Percentiles rank a stretch among this genome's conserved stretches.
Conservation (phyloP, 2,888 invertebrate species). For the Synergus umbraculus region DNA sequence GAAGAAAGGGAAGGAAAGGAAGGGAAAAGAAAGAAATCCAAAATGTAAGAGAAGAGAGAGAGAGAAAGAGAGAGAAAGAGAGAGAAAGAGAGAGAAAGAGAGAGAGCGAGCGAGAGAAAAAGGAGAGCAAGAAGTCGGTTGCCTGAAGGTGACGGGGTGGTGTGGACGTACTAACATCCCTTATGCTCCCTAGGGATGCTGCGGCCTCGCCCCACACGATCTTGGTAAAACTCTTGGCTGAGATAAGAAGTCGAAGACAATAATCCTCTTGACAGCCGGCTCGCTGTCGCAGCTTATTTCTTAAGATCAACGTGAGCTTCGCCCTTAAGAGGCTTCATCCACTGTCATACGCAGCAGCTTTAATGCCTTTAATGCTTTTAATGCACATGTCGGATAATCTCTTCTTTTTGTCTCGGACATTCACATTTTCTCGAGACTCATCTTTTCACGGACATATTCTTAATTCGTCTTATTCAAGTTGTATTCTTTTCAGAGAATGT, state of each 20-base stretch:
- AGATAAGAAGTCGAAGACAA: constrained; percentile 76
- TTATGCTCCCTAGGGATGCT: constrained; percentile 58
- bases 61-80: background rate
- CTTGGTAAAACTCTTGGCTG: constrained; percentile 59
- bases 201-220: constrained; percentile 54
- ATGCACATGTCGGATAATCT: constrained; percentile 41
- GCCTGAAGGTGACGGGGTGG: constrained; percentile 63
- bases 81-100: too few relatives aligned
- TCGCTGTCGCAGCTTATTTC: constrained; percentile 73
- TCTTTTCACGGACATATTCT: background rate
- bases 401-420: constrained; percentile 30
- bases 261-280: constrained; percentile 76
- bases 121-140: constrained; percentile 56
- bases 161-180: constrained; percentile 63
- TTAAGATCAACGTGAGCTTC: constrained; percentile 30
- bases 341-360: constrained; percentile 43
- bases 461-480: background rate
- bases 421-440: constrained; percentile 24
- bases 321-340: constrained; percentile 42
- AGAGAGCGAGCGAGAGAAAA: too few relatives aligned
- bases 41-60: too few relatives aligned
- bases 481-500: background rate
- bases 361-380: constrained; percentile 42
- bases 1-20: constrained; percentile 51
- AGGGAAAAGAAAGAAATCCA: constrained; percentile 45